Base-by-base conservation (phyloP, 2,113 vertebrate genomes). In the Oceanodroma tethys region DNA sequence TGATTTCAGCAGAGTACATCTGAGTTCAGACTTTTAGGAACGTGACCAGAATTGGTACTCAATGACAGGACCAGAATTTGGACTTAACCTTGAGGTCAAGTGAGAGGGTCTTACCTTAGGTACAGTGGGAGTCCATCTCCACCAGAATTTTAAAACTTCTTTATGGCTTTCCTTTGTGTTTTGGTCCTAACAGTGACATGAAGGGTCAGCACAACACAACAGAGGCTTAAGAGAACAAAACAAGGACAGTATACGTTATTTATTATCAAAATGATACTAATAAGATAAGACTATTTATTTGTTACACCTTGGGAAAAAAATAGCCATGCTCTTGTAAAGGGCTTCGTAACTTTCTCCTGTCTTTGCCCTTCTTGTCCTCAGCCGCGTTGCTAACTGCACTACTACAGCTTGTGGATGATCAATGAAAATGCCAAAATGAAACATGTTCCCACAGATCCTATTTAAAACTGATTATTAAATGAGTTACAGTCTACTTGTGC, bases 341-440 rank as follows among this genome's bases (percentile, higher is more conserved):
- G 7, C 9, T 34, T 79, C 4, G 18, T 38, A 30, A 73, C 7
- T 11, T 82, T 65, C 12, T 50, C n/a, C 11, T 78, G 5, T 12
- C 13, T 66, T 75, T 93, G 4, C 4, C 15, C 22, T 71, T 62
- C 21, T 85, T 1, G 0, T 16, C 26, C 10, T 45, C 27, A 84
- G 8, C 19, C 3, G 1, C 0, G 0, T 27, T 3, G 0, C 14
- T 70, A 19, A 40, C 15, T 40, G 10, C n/a, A 74, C 6, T 42
- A 13, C 42, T 42, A 15, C 42, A 70, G 5, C 10, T 22, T 10
- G 0, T 11, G 17, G 25, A 45, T 23, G 29, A 65, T 55, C 27
- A 53, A 9, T 17, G 13, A 82, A 91, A 79, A 75, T 13, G 63
- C 45, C 32, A 63, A 94, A 84, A 74, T 18, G 1, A 43, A 73